These are phyloP conservation scores for Pandion haliaetus DNA, from an alignment of 2,113 vertebrate species.

Conservation along the genomic window DNA sequence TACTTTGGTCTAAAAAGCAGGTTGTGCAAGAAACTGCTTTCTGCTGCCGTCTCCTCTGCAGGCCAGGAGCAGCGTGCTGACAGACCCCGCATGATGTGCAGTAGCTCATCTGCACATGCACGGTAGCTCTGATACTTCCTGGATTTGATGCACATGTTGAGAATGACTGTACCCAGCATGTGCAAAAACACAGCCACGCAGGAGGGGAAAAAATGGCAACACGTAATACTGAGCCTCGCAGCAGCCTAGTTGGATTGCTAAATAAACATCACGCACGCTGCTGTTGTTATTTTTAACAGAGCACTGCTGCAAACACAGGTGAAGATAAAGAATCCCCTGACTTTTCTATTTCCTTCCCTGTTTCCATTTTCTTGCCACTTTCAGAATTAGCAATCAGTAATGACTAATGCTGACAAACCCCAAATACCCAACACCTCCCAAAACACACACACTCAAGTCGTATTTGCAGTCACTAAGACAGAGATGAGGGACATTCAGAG, in stretches of 20 bases:
- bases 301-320: background rate
- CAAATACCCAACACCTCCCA: background rate
- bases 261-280: background rate
- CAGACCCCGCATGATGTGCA: background rate
- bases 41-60: background rate
- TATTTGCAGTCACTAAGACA: background rate
- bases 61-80: background rate
- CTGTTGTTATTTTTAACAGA: background rate
- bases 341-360: background rate
- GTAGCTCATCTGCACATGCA: background rate
- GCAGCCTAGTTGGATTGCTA: background rate
- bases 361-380: background rate
- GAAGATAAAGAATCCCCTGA: background rate
- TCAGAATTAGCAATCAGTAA: background rate
- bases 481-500: background rate
- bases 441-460: background rate
- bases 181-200: background rate
- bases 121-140: background rate
- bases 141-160: conserved; percentile 31
- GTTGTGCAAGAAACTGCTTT: background rate
- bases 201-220: background rate
- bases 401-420: background rate
- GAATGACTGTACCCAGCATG: conserved; percentile 15
- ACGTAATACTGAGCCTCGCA: background rate
- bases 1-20: background rate